phyloP scores from a whole-genome alignment of 2,888 invertebrate genomes.

The Caenorhabditis sp. region DNA sequence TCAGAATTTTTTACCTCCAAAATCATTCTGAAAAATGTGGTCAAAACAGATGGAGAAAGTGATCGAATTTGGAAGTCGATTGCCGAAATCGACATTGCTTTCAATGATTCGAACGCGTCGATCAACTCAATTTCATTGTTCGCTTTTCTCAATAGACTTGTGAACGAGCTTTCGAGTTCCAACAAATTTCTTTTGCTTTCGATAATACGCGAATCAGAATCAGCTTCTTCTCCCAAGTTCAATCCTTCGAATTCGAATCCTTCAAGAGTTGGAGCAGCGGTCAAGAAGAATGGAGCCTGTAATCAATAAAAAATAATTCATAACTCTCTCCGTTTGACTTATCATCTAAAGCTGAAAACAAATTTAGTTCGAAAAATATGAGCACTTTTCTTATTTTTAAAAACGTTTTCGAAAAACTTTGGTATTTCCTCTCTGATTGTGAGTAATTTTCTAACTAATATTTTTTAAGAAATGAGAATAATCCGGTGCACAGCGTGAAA shows the following conservation, averaged over 20 bases:
- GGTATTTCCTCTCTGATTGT: not conserved
- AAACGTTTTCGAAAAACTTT: not conserved
- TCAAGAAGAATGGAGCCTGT: conserved; percentile 90
- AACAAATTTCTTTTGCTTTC: conserved; percentile 55
- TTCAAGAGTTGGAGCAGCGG: conserved; percentile 85
- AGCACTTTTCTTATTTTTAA: not conserved
- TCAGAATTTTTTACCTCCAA: conserved; percentile 29
- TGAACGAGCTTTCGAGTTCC: conserved; percentile 56
- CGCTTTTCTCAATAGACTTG: conserved; percentile 35
- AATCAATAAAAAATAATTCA: too few species aligned
- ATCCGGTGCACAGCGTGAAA: too few species aligned
- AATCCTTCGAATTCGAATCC: conserved; percentile 78
- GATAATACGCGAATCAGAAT: conserved; percentile 31
- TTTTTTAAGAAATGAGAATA: too few species aligned
- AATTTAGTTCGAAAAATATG: not conserved
- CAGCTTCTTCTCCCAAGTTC: conserved; percentile 15
- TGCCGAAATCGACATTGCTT: conserved; percentile 55
- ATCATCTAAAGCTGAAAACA: too few species aligned
- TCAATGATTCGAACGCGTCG: conserved; percentile 40
- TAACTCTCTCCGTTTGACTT: too few species aligned
- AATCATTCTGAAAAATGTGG: conserved; percentile 58
- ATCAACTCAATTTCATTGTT: conserved; percentile 25
- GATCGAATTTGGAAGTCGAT: conserved; percentile 65
- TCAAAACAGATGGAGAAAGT: conserved; percentile 43
- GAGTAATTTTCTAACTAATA: too few species aligned